Evolutionary conservation across 2,888 invertebrate genomes (phyloP), one percentile per base, ranked within the genome.

Genomic region (Ptilodon capucinus): DNA sequence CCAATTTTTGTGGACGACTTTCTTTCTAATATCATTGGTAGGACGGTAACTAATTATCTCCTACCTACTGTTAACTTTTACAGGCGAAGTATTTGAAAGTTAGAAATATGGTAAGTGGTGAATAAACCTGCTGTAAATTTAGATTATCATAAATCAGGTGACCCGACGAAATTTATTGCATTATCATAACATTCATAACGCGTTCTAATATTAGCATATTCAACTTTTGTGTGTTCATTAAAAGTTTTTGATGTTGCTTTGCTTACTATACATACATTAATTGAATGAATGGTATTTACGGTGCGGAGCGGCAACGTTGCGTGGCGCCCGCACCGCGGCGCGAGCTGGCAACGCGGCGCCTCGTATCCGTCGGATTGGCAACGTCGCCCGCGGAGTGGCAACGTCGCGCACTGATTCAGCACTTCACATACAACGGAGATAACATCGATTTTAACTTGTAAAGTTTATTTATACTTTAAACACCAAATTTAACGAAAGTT

Each of bases 381-480:
- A 80, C 83, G 64, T 65, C 64, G 48, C 46, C 50, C 51, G 46
- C 72, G 55, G 70, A 68, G 57, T 70, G 86, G 87, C 88, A 89
- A 89, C 88, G 74, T 64, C 77, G 81, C 83, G 68, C 70, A 76
- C 84, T 87, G 87, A 88, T 85, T 87, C 88, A 86, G 85, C 87
- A 85, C 70, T 81, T 80, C 77, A 74, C 79, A 83, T 82, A 77
- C 73, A 77, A 66, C 64, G 53, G 59, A 65, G 66, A 61, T 64
- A 65, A 54, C 17, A 35, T 35, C 35, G 35, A 35, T 35, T 35
- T 21, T 21, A 30, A 41, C 17, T 41, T 23, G 25, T 40, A 17
- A n/a, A n/a, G n/a, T n/a, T 19, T 39, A 18, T 48, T 61, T 60
- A 57, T 62, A 65, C 58, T 72, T 73, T 69, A 68, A 60, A 67